Evolutionary conservation across 2,888 invertebrate genomes (phyloP).

Genomic region (Dioctria linearis): DNA sequence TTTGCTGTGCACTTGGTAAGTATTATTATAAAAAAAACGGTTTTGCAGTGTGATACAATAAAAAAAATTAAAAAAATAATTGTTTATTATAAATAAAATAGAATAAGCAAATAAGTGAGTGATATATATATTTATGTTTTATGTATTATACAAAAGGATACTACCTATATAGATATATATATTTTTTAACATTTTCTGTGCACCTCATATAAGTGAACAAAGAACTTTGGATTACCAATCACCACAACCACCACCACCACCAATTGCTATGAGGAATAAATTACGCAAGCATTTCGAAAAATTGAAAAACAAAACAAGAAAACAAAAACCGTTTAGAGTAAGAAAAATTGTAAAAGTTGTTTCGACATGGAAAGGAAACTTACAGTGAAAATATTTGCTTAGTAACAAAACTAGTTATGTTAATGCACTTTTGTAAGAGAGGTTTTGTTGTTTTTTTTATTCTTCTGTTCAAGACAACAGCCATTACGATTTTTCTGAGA

Average conservation of each 20-base stretch:
- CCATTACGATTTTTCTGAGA: not conserved
- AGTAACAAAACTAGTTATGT: constrained; percentile 45
- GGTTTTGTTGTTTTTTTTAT: not conserved
- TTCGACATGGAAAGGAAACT: constrained; percentile 44
- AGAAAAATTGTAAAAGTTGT: constrained; percentile 47
- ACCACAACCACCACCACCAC: not conserved
- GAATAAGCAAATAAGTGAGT: not conserved
- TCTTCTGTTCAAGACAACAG: constrained; percentile 4
- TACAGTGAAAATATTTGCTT: constrained; percentile 46
- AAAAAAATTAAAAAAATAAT: not conserved
- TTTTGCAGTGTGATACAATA: not conserved
- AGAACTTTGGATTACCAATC: constrained; percentile 16
- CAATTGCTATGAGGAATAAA: not conserved
- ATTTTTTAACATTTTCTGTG: not conserved
- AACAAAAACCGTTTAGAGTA: not conserved
- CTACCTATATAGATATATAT: too few relatives aligned
- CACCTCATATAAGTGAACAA: constrained; percentile 13
- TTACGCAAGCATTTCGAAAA: constrained; percentile 35
- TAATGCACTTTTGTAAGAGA: constrained; percentile 26
- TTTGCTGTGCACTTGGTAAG: constrained; percentile 69
- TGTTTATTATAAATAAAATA: not conserved
- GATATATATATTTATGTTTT: too few relatives aligned
- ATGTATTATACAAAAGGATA: not conserved
- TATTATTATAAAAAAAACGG: constrained; percentile 57
- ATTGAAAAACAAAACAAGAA: not conserved